Base-by-base conservation (phyloP, 2,888 invertebrate species). In the Gryllus longicercus region DNA sequence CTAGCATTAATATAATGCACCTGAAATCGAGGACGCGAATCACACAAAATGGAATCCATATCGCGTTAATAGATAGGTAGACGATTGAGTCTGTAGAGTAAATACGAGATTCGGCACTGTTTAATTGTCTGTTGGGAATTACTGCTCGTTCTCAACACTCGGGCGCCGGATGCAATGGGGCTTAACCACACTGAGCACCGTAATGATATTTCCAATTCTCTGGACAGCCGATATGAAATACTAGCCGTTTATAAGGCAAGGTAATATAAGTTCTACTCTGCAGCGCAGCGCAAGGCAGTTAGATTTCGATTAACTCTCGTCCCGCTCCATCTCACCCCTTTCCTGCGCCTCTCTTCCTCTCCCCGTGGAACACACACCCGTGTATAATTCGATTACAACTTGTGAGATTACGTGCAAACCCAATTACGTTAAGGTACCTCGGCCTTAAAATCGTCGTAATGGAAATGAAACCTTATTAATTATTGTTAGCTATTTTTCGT, bases 381-480 rank as follows among this genome's bases (percentile, higher is more conserved):
- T 76, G 79, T 79, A 87, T 87, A 87, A 87, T 87, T 86, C 85
- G 86, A 87, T 87, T 87, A 87, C 86, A 87, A 87, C 86, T 87
- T 87, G 87, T 87, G 87, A 87, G 87, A 87, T 87, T 87, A 87
- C 87, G 86, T 87, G 86, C 85, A 86, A 86, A 87, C 87, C 87
- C 87, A 87, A 87, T 87, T 87, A 87, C 86, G 85, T 85, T 86
- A 86, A 87, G 87, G 87, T 87, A 87, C 87, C 87, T 87, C 87
- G 87, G 87, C 87, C 87, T 87, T 87, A 87, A 87, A 87, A 87
- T 87, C 86, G 86, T 86, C 87, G 87, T 87, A 87, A 87, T 87
- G 87, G 87, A 87, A 87, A 87, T 87, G 86, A 86, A 87, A 87
- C 87, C 87, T 87, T 86, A 87, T 87, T 87, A 87, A 82, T 82